phyloP scores from a whole-genome alignment of 2,797 vertebrate species.

The Falco concolor region DNA sequence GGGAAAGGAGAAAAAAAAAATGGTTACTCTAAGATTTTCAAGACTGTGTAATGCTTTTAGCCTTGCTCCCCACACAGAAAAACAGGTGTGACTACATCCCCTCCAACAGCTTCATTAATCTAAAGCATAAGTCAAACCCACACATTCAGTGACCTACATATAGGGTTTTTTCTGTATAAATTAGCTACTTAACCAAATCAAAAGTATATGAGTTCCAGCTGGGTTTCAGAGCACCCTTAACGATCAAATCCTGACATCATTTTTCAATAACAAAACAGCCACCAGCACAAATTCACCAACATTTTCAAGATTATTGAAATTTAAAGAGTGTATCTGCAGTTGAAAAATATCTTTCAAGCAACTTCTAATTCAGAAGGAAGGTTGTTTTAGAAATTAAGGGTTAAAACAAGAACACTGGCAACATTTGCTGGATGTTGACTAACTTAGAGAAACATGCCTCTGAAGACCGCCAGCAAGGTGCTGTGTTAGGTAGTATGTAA shows the following conservation, averaged over 20 bases:
- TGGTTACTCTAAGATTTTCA: background rate
- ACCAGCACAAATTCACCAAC: background rate
- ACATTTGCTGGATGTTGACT: background rate
- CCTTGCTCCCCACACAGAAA: background rate
- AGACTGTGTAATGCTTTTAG: background rate
- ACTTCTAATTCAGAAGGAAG: background rate
- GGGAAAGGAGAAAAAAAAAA: background rate
- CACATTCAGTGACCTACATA: background rate
- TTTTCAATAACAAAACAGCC: background rate
- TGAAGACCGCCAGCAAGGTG: background rate
- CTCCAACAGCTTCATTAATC: background rate
- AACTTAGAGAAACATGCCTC: background rate
- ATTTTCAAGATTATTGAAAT: background rate
- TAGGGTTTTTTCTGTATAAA: background rate
- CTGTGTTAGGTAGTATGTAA: background rate
- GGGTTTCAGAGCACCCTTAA: background rate
- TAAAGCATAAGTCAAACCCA: background rate
- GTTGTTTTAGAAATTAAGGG: background rate
- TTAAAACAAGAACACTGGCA: background rate
- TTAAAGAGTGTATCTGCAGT: background rate
- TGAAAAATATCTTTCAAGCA: background rate
- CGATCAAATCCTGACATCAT: background rate
- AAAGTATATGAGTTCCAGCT: background rate
- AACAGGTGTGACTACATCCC: background rate
- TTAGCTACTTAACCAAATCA: no score